Conservation (phyloP, 2,888 invertebrate species). For the Exephanes ischioxanthus region DNA sequence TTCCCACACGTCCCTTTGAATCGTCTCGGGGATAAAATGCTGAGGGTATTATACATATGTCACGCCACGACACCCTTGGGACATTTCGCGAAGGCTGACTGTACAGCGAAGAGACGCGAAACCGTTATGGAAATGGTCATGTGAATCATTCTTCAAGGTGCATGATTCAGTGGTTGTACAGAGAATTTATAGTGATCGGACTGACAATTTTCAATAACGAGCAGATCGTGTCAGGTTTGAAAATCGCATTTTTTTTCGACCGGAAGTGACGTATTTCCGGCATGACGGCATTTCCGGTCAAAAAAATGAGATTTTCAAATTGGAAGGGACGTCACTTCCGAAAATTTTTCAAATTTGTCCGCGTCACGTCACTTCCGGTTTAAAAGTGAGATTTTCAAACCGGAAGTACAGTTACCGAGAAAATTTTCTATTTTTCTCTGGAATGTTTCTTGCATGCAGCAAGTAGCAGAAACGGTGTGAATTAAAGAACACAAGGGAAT, state of each 20-base stretch:
- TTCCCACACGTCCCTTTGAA: not conserved
- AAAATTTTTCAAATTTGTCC: no score
- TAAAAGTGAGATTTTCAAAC: no score
- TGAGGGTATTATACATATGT: not conserved
- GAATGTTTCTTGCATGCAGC: no score
- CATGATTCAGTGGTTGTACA: not conserved
- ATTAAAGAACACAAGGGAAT: no score
- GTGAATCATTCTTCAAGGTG: slow-evolving; percentile 20
- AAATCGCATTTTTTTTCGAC: not conserved
- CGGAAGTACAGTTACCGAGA: no score
- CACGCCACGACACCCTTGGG: slow-evolving; percentile 17
- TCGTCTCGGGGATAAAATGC: not conserved
- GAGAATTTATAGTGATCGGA: slow-evolving; percentile 8
- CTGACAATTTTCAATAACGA: not conserved
- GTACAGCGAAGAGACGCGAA: slow-evolving; percentile 1
- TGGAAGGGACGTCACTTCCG: no score
- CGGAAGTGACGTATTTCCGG: no score
- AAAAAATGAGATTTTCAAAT: no score
- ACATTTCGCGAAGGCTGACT: slow-evolving; percentile 2
- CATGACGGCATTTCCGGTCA: no score
- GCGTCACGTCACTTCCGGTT: no score
- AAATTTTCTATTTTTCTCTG: no score
- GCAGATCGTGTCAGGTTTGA: not conserved
- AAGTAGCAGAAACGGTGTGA: no score
- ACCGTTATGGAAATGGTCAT: slow-evolving; percentile 10